These are phyloP conservation scores for Sesia apiformis DNA, from an alignment of 2,888 invertebrate genomes.

Conservation along the genomic window DNA sequence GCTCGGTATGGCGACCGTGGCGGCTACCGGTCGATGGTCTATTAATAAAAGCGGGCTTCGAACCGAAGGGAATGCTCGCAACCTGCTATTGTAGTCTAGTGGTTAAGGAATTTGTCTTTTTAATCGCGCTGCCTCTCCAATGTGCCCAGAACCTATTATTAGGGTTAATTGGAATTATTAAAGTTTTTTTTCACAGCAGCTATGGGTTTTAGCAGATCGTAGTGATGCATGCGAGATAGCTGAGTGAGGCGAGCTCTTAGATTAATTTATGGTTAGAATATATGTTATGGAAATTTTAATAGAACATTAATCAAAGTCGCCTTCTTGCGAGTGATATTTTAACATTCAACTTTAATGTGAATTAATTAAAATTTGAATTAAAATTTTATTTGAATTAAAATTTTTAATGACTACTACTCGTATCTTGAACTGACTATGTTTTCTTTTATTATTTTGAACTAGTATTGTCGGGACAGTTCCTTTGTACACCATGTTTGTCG, in stretches of 20 bases:
- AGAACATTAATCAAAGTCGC: constrained; percentile 13
- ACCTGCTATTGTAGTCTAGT: constrained; percentile 68
- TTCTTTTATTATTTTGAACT: no score
- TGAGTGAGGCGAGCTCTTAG: constrained; percentile 50
- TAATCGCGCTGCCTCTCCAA: constrained; percentile 59
- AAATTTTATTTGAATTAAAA: background rate
- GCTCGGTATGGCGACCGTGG: constrained; percentile 55
- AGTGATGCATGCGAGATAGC: constrained; percentile 51
- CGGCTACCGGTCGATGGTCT: constrained; percentile 65
- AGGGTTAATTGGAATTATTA: constrained; percentile 73
- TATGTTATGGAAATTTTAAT: constrained; percentile 57
- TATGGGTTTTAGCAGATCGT: constrained; percentile 58
- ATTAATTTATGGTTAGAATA: constrained; percentile 54
- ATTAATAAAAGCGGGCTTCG: constrained; percentile 60
- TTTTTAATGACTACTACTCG: no score
- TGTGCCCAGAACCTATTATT: constrained; percentile 64
- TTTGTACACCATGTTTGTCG: background rate
- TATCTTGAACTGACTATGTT: no score
- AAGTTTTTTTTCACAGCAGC: constrained; percentile 57
- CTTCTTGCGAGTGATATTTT: constrained; percentile 13
- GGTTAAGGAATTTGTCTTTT: constrained; percentile 72
- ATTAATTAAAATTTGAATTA: background rate
- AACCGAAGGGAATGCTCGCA: constrained; percentile 52
- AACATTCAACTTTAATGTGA: constrained; percentile 4
- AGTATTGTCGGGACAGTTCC: no score